Conservation (phyloP, 1,140 invertebrate species). For the Drosophila teissieri region DNA sequence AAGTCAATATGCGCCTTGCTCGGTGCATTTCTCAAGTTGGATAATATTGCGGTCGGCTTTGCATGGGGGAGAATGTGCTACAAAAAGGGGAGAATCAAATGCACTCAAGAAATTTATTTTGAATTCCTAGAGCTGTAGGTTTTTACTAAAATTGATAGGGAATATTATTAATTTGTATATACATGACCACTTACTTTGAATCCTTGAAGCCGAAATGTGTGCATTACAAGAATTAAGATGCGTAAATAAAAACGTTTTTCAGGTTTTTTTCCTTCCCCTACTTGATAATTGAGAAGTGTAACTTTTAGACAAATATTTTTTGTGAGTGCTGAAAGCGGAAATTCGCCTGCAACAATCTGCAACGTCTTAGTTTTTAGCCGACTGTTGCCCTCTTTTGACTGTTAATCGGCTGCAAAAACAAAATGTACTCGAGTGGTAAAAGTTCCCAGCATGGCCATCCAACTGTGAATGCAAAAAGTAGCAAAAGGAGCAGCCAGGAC, state of each 20-base stretch:
- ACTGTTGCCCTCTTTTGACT: conserved; percentile 41
- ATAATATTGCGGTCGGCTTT: conserved; percentile 38
- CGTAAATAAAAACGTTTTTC: not conserved
- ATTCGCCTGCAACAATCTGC: conserved; percentile 15
- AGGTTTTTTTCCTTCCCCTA: not conserved
- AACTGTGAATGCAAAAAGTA: conserved; percentile 65
- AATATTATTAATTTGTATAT: not conserved
- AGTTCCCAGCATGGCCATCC: conserved; percentile 46
- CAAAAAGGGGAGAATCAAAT: not conserved
- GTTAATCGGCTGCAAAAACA: conserved; percentile 76
- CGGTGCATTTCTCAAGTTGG: conserved; percentile 42
- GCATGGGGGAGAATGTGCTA: conserved; percentile 14
- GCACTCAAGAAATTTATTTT: not conserved
- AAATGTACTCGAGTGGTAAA: conserved; percentile 75
- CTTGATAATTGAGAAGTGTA: not conserved
- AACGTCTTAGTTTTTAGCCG: conserved; percentile 52
- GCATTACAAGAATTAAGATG: too few relatives aligned
- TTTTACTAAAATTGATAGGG: too few relatives aligned
- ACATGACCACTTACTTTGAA: too few relatives aligned
- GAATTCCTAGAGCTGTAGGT: too few relatives aligned
- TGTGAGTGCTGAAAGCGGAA: conserved; percentile 1
- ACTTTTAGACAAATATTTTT: not conserved
- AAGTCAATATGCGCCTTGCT: conserved; percentile 44
- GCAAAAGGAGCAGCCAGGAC: conserved; percentile 33
- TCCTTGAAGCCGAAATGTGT: too few relatives aligned